These are phyloP conservation scores for Diabrotica undecimpunctata DNA, from an alignment of 1,140 invertebrate genomes.

Conservation along the genomic window DNA sequence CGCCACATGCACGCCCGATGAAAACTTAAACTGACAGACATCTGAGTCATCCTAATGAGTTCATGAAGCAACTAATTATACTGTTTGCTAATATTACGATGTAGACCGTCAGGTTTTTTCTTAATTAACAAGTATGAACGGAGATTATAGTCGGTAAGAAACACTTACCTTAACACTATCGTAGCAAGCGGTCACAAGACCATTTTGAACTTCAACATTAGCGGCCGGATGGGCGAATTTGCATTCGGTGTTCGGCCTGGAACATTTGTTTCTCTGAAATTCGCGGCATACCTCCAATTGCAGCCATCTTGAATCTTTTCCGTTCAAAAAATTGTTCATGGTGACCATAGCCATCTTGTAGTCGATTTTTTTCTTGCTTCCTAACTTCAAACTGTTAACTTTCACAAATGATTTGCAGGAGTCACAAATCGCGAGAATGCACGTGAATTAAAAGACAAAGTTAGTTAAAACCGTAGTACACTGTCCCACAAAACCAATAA, in stretches of 20 bases:
- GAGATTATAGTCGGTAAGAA: background rate
- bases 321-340: constrained; percentile 94
- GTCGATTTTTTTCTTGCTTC: background rate
- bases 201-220: constrained; percentile 99
- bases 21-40: no score
- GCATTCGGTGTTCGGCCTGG: constrained; percentile 97
- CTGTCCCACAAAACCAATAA: constrained; percentile 30
- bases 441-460: constrained; percentile 31
- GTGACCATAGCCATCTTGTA: constrained; percentile 82
- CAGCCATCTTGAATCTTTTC: constrained; percentile 99
- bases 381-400: background rate
- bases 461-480: constrained; percentile 43
- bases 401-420: background rate
- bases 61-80: no score
- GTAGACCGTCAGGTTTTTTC: no score
- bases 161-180: constrained; percentile 98
- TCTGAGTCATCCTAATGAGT: no score
- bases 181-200: constrained; percentile 99
- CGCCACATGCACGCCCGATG: no score
- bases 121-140: no score
- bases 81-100: no score
- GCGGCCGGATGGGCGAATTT: constrained; percentile 99
- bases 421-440: constrained; percentile 6
- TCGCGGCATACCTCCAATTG: constrained; percentile 99
- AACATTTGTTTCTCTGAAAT: constrained; percentile 99